Percentiles rank a stretch among this genome's conserved stretches.
phyloP scores from a whole-genome alignment of 2,888 invertebrate species.

The Barypeithes pellucidus region DNA sequence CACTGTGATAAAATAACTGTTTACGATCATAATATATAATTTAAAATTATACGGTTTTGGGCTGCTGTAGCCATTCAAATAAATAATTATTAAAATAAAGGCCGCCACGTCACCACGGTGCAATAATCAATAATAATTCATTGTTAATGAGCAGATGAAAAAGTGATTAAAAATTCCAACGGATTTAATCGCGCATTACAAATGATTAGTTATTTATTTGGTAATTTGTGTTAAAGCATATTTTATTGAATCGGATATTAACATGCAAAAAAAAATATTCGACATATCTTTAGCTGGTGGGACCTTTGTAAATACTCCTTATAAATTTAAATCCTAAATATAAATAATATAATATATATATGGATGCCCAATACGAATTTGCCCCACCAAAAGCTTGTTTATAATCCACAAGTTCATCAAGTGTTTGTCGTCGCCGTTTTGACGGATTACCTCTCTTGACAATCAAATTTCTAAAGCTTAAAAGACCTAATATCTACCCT shows the following conservation, averaged over 20 bases:
- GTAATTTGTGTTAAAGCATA: slow-evolving; percentile 34
- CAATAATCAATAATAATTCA: slow-evolving; percentile 50
- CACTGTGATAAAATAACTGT: slow-evolving; percentile 22
- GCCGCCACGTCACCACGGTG: slow-evolving; percentile 30
- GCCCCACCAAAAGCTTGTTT: slow-evolving; percentile 17
- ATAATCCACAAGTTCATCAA: slow-evolving; percentile 30
- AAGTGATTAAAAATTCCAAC: slow-evolving; percentile 48
- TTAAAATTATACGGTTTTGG: slow-evolving; percentile 31
- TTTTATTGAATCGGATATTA: slow-evolving; percentile 30
- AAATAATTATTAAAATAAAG: slow-evolving; percentile 48
- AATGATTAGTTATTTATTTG: slow-evolving; percentile 44
- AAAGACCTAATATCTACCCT: slow-evolving; percentile 27
- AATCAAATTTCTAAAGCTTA: slow-evolving; percentile 21
- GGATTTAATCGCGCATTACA: slow-evolving; percentile 44
- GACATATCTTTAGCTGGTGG: too few species aligned
- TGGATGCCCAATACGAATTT: too few species aligned
- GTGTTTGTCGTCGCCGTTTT: slow-evolving; percentile 16
- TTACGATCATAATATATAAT: slow-evolving; percentile 35
- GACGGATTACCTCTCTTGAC: slow-evolving; percentile 36
- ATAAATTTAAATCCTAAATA: too few species aligned
- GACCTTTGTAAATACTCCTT: too few species aligned
- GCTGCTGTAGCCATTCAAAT: slow-evolving; percentile 41
- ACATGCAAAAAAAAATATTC: neutral
- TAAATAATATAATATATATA: too few species aligned
- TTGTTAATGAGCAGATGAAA: slow-evolving; percentile 48